Conservation (phyloP, 1,140 invertebrate genomes). For the Bombus impatiens region DNA sequence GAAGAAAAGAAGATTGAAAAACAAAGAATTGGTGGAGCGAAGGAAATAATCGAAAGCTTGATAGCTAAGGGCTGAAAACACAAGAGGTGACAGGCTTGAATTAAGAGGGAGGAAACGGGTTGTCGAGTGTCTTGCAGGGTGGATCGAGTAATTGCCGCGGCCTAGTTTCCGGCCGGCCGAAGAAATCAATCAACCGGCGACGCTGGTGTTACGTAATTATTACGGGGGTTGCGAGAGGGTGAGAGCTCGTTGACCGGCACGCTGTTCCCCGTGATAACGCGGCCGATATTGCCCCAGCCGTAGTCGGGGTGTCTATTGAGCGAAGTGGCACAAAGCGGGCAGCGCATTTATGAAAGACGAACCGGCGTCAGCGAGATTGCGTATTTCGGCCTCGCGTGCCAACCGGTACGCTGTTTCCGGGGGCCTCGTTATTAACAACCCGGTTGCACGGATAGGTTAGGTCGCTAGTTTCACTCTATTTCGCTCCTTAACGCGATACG, state of each 20-base stretch:
- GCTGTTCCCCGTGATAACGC: constrained; percentile 14
- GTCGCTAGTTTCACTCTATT: not conserved
- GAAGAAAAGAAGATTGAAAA: not conserved
- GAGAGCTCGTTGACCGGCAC: constrained; percentile 16
- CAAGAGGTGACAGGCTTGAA: constrained; percentile 31
- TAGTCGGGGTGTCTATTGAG: constrained; percentile 9
- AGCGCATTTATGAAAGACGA: constrained; percentile 43
- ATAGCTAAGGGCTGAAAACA: not conserved
- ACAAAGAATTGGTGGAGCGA: not conserved
- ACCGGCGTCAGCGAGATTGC: not conserved
- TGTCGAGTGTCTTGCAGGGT: constrained; percentile 9
- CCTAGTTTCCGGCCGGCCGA: constrained; percentile 36
- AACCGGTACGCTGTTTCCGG: not conserved
- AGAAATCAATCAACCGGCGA: constrained; percentile 56
- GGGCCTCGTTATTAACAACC: not conserved
- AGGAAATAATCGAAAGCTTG: not conserved
- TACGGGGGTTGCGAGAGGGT: not conserved
- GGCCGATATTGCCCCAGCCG: constrained; percentile 20
- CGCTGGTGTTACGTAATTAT: constrained; percentile 49
- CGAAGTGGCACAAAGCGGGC: constrained; percentile 31
- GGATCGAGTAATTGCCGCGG: constrained; percentile 33
- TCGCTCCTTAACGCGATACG: constrained; percentile 10
- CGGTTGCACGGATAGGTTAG: not conserved
- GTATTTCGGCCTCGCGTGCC: not conserved
- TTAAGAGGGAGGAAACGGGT: constrained; percentile 30